These are phyloP conservation scores for Eustalomyia histrio DNA, from an alignment of 2,888 invertebrate species.

Conservation along the genomic window DNA sequence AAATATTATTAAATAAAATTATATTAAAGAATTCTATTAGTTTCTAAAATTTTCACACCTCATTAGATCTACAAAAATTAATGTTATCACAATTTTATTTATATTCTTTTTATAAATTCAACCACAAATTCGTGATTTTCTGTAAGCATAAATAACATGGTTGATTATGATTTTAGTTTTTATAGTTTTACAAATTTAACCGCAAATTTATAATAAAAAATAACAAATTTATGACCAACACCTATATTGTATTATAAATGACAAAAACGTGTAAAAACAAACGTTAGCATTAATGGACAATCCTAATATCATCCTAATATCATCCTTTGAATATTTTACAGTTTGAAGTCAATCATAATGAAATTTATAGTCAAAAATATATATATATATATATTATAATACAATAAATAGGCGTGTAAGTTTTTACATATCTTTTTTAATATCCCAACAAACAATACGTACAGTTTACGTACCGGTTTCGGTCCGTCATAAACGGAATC, in stretches of 20 bases:
- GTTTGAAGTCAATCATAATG: too few species aligned
- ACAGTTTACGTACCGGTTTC: too few species aligned
- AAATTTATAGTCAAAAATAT: too few species aligned
- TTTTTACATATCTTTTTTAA: too few species aligned
- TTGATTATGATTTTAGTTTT: constrained; percentile 10
- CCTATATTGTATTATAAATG: constrained; percentile 25
- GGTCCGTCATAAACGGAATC: too few species aligned
- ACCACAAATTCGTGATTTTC: constrained; percentile 57
- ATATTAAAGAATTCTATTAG: too few species aligned
- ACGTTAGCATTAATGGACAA: not conserved
- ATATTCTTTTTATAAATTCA: constrained; percentile 26
- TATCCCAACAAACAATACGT: too few species aligned
- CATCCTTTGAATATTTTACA: not conserved
- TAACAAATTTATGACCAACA: constrained; percentile 39
- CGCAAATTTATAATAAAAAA: constrained; percentile 42
- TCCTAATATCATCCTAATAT: not conserved
- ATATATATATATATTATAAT: too few species aligned
- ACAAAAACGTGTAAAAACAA: not conserved
- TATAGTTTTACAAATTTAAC: constrained; percentile 28
- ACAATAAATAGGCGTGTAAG: too few species aligned
- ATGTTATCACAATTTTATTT: not conserved
- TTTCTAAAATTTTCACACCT: constrained; percentile 9
- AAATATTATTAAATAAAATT: too few species aligned
- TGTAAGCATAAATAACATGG: constrained; percentile 37
- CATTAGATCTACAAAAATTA: constrained; percentile 47